phyloP scores from a whole-genome alignment of 2,113 vertebrate genomes.

The Xenopus laevis region DNA sequence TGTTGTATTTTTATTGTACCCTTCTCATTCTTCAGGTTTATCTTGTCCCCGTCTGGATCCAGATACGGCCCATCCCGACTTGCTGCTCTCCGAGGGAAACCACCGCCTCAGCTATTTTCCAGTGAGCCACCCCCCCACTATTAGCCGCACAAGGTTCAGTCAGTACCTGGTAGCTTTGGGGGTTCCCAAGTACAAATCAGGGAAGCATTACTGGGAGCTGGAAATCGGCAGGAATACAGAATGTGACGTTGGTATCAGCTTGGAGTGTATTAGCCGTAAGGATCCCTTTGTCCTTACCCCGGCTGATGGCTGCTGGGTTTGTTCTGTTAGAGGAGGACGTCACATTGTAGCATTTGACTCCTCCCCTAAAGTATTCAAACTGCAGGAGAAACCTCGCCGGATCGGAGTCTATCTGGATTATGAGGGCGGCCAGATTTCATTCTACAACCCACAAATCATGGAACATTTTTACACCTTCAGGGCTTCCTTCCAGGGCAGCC shows the following conservation, averaged over 20 bases:
- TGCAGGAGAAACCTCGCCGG: background rate
- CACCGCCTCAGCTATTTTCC: conserved; percentile 28
- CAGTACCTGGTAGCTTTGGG: conserved; percentile 26
- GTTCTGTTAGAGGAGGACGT: background rate
- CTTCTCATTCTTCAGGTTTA: background rate
- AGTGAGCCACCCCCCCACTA: background rate
- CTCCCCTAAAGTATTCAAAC: background rate
- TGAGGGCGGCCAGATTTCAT: background rate
- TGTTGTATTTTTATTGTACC: too few relatives aligned
- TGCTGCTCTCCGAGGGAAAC: conserved; percentile 28
- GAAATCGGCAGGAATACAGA: background rate
- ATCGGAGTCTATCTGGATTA: background rate
- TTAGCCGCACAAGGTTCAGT: conserved; percentile 16
- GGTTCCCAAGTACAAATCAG: background rate
- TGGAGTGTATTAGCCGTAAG: background rate
- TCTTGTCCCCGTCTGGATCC: conserved; percentile 28
- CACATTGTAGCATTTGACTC: background rate
- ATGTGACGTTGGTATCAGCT: background rate
- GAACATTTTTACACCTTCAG: background rate
- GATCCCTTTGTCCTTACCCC: background rate
- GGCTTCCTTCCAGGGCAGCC: background rate
- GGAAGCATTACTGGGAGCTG: conserved; percentile 3
- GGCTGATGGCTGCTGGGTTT: background rate
- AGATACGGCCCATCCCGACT: conserved; percentile 30
- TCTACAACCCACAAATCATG: background rate